phyloP scores from a whole-genome alignment of 2,888 invertebrate genomes.

The Troides helena region DNA sequence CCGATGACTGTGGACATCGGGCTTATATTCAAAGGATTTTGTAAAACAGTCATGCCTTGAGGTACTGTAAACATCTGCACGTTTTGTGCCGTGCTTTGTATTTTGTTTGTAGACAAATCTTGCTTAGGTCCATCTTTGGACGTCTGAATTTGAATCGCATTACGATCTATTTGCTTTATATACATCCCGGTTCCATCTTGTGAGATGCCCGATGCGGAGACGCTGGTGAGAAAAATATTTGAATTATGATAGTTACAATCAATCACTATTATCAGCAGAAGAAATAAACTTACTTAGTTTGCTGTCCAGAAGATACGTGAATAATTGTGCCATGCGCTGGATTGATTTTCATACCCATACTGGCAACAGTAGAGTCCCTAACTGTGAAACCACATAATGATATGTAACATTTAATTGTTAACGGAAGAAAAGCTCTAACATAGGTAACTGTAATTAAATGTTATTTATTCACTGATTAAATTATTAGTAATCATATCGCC shows the following conservation, averaged over 20 bases:
- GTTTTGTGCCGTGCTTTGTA: constrained; percentile 65
- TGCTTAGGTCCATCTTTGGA: constrained; percentile 68
- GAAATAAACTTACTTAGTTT: constrained; percentile 61
- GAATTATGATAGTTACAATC: background rate
- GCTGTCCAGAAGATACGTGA: constrained; percentile 73
- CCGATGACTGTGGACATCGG: constrained; percentile 68
- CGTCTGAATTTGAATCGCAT: constrained; percentile 67
- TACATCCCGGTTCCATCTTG: constrained; percentile 72
- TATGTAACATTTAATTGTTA: constrained; percentile 2
- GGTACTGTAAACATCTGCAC: constrained; percentile 76
- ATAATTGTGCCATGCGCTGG: constrained; percentile 74
- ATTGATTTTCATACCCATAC: constrained; percentile 76
- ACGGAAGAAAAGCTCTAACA: background rate
- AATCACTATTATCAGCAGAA: background rate
- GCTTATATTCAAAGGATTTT: constrained; percentile 67
- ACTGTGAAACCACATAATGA: constrained; percentile 43
- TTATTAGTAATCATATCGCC: no score
- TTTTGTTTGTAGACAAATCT: constrained; percentile 56
- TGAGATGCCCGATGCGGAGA: constrained; percentile 57
- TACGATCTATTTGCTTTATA: constrained; percentile 70
- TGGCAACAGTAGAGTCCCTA: constrained; percentile 71
- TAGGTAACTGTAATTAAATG: background rate
- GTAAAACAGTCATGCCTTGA: constrained; percentile 71
- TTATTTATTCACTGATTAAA: no score
- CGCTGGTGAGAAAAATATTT: constrained; percentile 43